Evolutionary conservation across 2,888 invertebrate species (phyloP), one percentile per base, ranked within the genome.

Genomic region (Eristalinus aeneus): DNA sequence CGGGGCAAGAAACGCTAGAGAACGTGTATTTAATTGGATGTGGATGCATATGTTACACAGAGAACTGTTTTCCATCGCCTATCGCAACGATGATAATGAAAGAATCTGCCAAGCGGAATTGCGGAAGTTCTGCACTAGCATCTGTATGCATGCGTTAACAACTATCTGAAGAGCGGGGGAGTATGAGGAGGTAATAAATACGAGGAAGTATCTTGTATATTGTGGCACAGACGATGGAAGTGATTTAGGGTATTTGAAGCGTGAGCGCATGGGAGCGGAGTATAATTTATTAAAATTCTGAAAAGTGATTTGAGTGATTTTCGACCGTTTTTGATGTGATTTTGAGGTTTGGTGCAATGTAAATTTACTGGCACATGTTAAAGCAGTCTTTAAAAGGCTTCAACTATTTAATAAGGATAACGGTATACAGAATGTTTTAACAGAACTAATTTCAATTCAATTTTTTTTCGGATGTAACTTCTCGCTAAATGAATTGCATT

Each of bases 131-230:
- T 46, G 20, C 67, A 67, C 53, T 67, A 20, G 32, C 32, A 67
- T 67, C 27, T 53, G 67, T 32, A 67, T 67, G 54, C 67, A 67
- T 67, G 54, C 67, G 54, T 67, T 9, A 54, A 54, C 31, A 67
- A 20, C 67, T 67, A 67, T 32, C 67, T 16, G 16, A 46, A n/a
- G 46, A 39, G 39, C n/a, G 39, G 12, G 39, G 3, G 39, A 39
- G 11, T 2, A 12, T 11, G 36, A 11, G 1, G 46, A 16, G 46
- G 46, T 46, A 46, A 46, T 46, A 46, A 46, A 46, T 46, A 46
- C 46, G 16, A 46, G 46, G 46, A 46, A 46, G 46, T 46, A 16
- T 46, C 46, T 16, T 46, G 46, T 46, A 16, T 34, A 10, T 46
- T 46, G 6, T 16, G 46, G 46, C 16, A 8, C 46, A 46, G n/a